Percentiles rank a stretch among this genome's conserved stretches.
These are phyloP conservation scores for Pseudochirops cupreus DNA, from an alignment of 2,797 vertebrate genomes.

Conservation along the genomic window DNA sequence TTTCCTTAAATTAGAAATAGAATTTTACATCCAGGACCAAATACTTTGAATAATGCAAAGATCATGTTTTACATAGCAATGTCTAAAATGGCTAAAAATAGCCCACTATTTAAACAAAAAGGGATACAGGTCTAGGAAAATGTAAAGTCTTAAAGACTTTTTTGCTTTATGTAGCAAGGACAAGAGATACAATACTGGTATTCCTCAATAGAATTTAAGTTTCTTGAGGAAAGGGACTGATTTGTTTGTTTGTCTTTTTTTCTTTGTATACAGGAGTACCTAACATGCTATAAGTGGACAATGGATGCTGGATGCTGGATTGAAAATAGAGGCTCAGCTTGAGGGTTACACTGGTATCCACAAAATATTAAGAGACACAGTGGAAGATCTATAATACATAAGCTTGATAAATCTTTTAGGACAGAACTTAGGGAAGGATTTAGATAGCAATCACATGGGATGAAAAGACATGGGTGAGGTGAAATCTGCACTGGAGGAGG, in stretches of 20 bases:
- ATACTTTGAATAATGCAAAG: not conserved
- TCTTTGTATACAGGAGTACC: not conserved
- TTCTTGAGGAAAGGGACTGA: not conserved
- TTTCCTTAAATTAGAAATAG: conserved; percentile 22
- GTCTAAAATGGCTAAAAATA: not conserved
- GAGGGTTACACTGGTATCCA: not conserved
- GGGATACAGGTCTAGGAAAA: not conserved
- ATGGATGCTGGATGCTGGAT: not conserved
- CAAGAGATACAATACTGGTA: not conserved
- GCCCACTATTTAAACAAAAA: not conserved
- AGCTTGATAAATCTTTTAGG: not conserved
- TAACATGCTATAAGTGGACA: not conserved
- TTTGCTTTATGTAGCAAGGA: not conserved
- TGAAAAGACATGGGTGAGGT: not conserved
- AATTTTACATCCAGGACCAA: conserved; percentile 21
- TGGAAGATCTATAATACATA: not conserved
- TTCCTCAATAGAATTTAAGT: not conserved
- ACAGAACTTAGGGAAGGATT: not conserved
- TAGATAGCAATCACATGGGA: not conserved
- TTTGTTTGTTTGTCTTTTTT: not conserved
- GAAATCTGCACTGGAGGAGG: not conserved
- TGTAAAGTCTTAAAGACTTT: not conserved
- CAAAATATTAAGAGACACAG: not conserved
- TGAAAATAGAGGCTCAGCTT: not conserved
- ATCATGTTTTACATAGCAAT: not conserved